A percentile compares a stretch with the other conserved stretches of the same genome.
Conservation (phyloP, 2,888 invertebrate genomes). For the Monochamus alternatus region DNA sequence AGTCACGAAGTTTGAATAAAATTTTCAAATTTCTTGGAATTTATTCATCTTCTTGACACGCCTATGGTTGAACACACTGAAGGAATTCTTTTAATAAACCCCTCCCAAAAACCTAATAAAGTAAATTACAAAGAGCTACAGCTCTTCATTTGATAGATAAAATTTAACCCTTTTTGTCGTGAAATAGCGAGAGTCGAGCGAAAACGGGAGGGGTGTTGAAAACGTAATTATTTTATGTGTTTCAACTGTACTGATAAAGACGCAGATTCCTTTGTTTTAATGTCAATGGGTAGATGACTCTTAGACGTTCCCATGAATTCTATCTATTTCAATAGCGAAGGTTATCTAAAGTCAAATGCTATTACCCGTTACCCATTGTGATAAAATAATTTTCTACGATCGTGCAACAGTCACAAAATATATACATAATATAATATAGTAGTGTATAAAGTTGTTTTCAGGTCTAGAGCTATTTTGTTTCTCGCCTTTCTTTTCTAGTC, state of each 20-base stretch:
- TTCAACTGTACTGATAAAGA: neutral
- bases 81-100: conserved; percentile 15
- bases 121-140: conserved; percentile 19
- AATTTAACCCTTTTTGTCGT: conserved; percentile 18
- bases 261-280: neutral
- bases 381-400: too few species aligned
- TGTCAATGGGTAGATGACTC: neutral
- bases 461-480: too few species aligned
- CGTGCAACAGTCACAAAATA: too few species aligned
- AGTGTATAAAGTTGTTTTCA: too few species aligned
- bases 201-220: neutral
- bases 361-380: too few species aligned
- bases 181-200: neutral
- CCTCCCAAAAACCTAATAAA: conserved; percentile 14
- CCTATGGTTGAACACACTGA: conserved; percentile 1
- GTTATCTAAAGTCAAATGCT: too few species aligned
- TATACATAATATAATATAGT: too few species aligned
- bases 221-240: conserved; percentile 24
- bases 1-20: neutral
- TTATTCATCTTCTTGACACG: neutral
- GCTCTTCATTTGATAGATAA: conserved; percentile 23
- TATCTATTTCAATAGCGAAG: neutral
- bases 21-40: neutral
- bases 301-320: neutral
- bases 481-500: too few species aligned